Base-by-base conservation (phyloP, 2,113 vertebrate species). In the Procavia capensis region DNA sequence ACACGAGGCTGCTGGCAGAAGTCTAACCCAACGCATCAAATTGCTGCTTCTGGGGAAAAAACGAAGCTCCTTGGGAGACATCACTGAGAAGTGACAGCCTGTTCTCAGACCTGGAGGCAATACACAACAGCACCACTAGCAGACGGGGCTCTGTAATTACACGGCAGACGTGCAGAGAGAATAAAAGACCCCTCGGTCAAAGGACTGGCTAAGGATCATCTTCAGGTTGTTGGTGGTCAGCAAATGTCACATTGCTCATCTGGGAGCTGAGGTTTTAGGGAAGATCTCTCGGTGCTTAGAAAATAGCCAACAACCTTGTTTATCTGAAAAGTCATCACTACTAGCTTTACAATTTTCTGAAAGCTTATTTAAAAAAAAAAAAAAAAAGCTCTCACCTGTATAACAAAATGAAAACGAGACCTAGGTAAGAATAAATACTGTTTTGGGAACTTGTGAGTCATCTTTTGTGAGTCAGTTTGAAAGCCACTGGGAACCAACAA, bases 341-440 rank as follows among this genome's bases (percentile, higher is more conserved):
- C 29, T 74, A 57, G 29, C 50, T 79, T 83, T 9, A 34, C 17
- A 47, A 4, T 63, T 83, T 92, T 70, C 25, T 47, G 17, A 27
- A 86, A 86, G 74, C 7, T 66, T 88, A 88, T 78, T 45, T 64
- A n/a, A n/a, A 43, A 81, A 59, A 78, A 43, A 88, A 83, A 57
- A 74, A 36, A 36, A 43, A 81, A 64, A 79, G 36, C 10, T 64
- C 93, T 94, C 22, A 78, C 2, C 16, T 39, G 29, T 17, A 9
- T 31, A 84, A 43, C 43, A 57, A 50, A 93, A 84, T 59, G n/a
- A 36, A 75, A 50, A 54, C 0, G 10, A 39, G 59, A 24, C 9
- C 90, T 0, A 5, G 50, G 34, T 29, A 57, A 64, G 14, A 54
- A 39, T 5, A 9, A 47, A 54, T 64, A 34, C 34, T 34, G 3